Conservation (phyloP, 2,888 invertebrate species). For the Agrotis segetum region DNA sequence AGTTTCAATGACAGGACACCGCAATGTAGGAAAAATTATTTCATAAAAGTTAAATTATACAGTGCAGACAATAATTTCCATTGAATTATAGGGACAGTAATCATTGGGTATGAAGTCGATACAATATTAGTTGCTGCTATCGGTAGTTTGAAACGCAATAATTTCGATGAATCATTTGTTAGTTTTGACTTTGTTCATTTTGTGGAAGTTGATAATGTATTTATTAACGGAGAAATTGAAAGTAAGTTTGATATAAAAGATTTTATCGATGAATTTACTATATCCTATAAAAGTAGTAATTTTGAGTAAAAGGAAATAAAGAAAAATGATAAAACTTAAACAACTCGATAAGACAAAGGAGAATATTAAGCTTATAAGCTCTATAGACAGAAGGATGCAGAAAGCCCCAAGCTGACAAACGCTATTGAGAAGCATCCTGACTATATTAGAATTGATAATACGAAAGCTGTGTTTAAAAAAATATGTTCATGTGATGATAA, state of each 20-base stretch:
- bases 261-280: too few species aligned
- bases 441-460: too few species aligned
- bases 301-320: too few species aligned
- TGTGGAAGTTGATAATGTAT: constrained; percentile 33
- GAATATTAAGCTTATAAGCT: background rate
- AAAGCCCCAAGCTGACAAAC: background rate
- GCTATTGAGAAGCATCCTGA: too few species aligned
- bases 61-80: constrained; percentile 55
- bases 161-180: constrained; percentile 49
- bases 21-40: constrained; percentile 48
- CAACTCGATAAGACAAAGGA: too few species aligned
- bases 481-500: too few species aligned
- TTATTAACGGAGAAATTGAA: constrained; percentile 1
- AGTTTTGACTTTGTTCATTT: constrained; percentile 33
- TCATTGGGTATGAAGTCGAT: constrained; percentile 56
- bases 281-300: too few species aligned
- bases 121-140: constrained; percentile 40
- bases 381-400: background rate
- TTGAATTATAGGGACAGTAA: constrained; percentile 58
- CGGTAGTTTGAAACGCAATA: constrained; percentile 40
- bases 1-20: constrained; percentile 59
- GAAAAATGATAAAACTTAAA: too few species aligned
- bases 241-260: background rate
- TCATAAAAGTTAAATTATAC: constrained; percentile 63
- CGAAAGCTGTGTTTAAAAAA: too few species aligned